Base-by-base conservation (phyloP, 2,888 invertebrate genomes). In the Peribatodes rhomboidaria region DNA sequence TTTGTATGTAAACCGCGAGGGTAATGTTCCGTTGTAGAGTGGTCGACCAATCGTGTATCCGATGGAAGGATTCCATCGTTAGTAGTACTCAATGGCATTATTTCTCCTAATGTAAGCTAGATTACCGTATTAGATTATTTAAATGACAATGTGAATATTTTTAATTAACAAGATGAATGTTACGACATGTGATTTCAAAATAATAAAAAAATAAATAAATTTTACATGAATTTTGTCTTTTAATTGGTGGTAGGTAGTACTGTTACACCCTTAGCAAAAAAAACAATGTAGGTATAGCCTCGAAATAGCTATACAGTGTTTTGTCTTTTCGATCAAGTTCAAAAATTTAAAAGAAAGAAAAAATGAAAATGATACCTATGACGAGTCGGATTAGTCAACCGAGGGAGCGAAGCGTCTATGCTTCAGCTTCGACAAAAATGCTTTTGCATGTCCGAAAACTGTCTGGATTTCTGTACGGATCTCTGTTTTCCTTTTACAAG, bases 101-200 rank as follows among this genome's bases (percentile, higher is more conserved):
- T 90, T 92, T 92, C 91, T 92, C 88, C 77, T 91, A 88, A 74
- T 88, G 69, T 92, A 92, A 92, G 92, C 94, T 94, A 94, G 94
- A 90, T 86, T 90, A 93, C 94, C 89, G 92, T 92, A 93, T 94
- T 94, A 94, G 94, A 94, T 93, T 94, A 94, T 93, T 93, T 91
- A 92, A 94, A 94, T 93, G 93, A 94, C 93, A 95, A 94, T 95
- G 94, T 94, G 94, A 94, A 94, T 94, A 94, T 94, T 94, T 94
- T 94, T 94, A 94, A 94, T 94, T 94, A 85, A 90, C 92, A 93
- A 94, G 92, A 94, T 95, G 94, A 94, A 94, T 94, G 94, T 93
- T 93, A 92, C 89, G 89, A 92, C 90, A 93, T 94, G 93, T 93
- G 92, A 94, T 94, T 94, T 94, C 92, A 94, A 94, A 94, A 94